Conservation (phyloP, 2,113 vertebrate species). For the Ophiodon elongatus region DNA sequence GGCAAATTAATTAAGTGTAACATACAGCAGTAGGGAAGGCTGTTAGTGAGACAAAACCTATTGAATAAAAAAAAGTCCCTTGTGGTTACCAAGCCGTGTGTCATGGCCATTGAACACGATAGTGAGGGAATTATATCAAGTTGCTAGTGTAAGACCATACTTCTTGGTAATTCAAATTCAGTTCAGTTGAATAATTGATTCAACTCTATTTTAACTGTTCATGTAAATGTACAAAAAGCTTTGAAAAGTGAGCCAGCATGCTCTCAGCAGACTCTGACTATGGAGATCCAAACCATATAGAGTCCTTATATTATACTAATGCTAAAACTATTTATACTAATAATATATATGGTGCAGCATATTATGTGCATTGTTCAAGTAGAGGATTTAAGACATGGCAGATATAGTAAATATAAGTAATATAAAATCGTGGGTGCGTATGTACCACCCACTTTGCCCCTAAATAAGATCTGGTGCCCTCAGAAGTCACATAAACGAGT, state of each 20-base stretch:
- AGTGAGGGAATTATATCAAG: slow-evolving; percentile 15
- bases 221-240: slow-evolving; percentile 11
- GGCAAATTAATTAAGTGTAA: slow-evolving; percentile 68
- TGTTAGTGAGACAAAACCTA: slow-evolving; percentile 35
- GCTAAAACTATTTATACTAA: not conserved
- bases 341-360: not conserved
- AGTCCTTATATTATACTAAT: not conserved
- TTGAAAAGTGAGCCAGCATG: not conserved
- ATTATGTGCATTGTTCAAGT: not conserved
- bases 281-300: not conserved
- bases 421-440: not conserved
- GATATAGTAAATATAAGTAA: not conserved
- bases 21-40: slow-evolving; percentile 24
- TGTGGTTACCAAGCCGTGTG: slow-evolving; percentile 32
- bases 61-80: slow-evolving; percentile 32
- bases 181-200: slow-evolving; percentile 43
- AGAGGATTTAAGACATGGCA: not conserved
- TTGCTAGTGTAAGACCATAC: slow-evolving; percentile 34
- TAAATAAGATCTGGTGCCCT: not conserved
- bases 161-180: slow-evolving; percentile 32
- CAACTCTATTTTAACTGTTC: slow-evolving; percentile 1
- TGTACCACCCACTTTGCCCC: not conserved
- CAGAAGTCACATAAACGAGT: not conserved
- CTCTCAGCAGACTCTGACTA: slow-evolving; percentile 4
- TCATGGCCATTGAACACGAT: slow-evolving; percentile 25